Evolutionary conservation across 2,888 invertebrate genomes (phyloP).

Genomic region (Eurytoma californica): DNA sequence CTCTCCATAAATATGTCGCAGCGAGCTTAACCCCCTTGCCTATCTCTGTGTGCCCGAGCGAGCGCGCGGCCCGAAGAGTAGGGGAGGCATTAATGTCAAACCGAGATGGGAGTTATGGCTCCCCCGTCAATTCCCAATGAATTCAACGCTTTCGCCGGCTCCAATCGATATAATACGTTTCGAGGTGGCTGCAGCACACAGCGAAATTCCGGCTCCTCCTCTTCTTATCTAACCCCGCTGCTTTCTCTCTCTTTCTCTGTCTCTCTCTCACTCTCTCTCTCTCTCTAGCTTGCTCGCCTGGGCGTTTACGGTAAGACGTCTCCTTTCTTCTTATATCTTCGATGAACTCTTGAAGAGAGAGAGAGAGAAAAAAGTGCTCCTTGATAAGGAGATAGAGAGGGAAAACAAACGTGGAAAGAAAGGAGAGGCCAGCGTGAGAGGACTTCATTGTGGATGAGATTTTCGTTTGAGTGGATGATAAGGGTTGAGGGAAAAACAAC

Average conservation of each 20-base stretch:
- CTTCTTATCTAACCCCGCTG: slow-evolving; percentile 15
- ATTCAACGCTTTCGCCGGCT: slow-evolving; percentile 74
- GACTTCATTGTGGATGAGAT: slow-evolving; percentile 45
- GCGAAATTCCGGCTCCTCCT: slow-evolving; percentile 31
- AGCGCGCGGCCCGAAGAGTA: slow-evolving; percentile 61
- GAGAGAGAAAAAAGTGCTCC: slow-evolving; percentile 1
- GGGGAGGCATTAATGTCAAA: slow-evolving; percentile 75
- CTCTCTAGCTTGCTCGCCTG: neutral
- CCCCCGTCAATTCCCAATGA: slow-evolving; percentile 76
- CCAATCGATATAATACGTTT: slow-evolving; percentile 69
- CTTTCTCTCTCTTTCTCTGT: slow-evolving; percentile 20
- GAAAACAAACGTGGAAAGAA: slow-evolving; percentile 19
- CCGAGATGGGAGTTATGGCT: slow-evolving; percentile 75
- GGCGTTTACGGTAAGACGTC: no score
- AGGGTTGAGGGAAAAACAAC: slow-evolving; percentile 25
- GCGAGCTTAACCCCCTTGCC: slow-evolving; percentile 75
- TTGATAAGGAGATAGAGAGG: slow-evolving; percentile 35
- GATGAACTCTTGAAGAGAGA: neutral
- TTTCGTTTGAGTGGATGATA: slow-evolving; percentile 36
- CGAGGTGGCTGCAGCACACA: slow-evolving; percentile 25
- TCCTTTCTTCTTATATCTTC: slow-evolving; percentile 17
- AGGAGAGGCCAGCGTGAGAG: neutral
- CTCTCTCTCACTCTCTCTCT: slow-evolving; percentile 30
- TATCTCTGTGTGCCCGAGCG: slow-evolving; percentile 64
- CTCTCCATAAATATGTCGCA: slow-evolving; percentile 76